Evolutionary conservation across 35 echinoderm and acorn worm genomes (phyloP).

Genomic region (Diadema setosum): DNA sequence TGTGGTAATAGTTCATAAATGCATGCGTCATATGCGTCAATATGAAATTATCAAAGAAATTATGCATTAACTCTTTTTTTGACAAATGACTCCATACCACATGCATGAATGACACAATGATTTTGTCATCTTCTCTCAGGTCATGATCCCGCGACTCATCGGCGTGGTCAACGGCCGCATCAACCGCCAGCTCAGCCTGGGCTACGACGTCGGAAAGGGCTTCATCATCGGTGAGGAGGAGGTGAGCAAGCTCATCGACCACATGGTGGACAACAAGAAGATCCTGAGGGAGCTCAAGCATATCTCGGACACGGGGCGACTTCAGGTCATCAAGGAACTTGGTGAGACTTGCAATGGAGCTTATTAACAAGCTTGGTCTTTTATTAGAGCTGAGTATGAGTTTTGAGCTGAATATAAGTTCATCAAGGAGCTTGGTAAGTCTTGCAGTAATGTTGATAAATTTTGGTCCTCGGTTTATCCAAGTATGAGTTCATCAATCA

Average conservation of each 20-base stretch:
- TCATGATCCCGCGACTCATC: conserved; percentile 76
- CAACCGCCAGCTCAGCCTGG: conserved; percentile 86
- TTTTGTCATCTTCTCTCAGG: background rate
- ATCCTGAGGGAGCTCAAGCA: conserved; percentile 75
- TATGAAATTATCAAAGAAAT: too few relatives aligned
- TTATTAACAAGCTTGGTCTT: too few relatives aligned
- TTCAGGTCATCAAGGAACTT: conserved; percentile 82
- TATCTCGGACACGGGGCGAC: conserved; percentile 50
- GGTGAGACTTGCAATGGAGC: conserved; percentile 13
- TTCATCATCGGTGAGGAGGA: conserved; percentile 89
- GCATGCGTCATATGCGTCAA: too few relatives aligned
- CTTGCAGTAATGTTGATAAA: background rate
- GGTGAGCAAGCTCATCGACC: conserved; percentile 76
- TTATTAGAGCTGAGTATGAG: too few relatives aligned
- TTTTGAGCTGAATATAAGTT: too few relatives aligned
- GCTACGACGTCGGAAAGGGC: conserved; percentile 95
- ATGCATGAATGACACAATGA: background rate
- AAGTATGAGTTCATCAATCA: conserved; percentile 79
- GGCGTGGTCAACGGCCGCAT: conserved; percentile 64
- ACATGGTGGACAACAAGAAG: conserved; percentile 76
- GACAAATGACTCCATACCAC: background rate
- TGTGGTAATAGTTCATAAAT: too few relatives aligned
- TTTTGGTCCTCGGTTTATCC: too few relatives aligned
- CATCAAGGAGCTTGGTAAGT: conserved; percentile 81
- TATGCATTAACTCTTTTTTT: background rate